phyloP scores from a whole-genome alignment of 2,113 vertebrate genomes.

The Propithecus coquereli region DNA sequence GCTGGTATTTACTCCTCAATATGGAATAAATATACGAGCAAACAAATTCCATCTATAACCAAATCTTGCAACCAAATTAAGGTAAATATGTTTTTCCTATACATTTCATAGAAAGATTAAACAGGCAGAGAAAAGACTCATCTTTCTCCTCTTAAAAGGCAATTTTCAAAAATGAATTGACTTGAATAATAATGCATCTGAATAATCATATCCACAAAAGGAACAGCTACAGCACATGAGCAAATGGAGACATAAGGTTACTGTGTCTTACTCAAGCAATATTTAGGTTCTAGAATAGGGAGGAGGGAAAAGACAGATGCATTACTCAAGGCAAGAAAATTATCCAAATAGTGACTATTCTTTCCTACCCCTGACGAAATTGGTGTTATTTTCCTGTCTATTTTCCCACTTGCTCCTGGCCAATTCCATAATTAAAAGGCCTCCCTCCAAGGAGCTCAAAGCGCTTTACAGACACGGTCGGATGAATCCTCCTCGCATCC shows the following conservation, averaged over 20 bases:
- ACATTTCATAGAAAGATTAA: background rate
- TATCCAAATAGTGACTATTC: background rate
- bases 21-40: background rate
- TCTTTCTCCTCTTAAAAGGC: background rate
- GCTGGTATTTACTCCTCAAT: background rate
- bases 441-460: constrained; percentile 7
- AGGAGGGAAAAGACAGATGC: constrained; percentile 3
- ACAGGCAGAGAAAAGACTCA: background rate
- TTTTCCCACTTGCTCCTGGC: constrained; percentile 19
- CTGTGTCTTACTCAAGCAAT: background rate
- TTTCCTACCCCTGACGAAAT: background rate
- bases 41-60: background rate
- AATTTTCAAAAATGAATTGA: constrained; percentile 36
- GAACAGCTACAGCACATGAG: background rate
- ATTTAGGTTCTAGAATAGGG: constrained; percentile 13
- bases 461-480: background rate
- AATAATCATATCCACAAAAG: background rate
- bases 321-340: constrained; percentile 22
- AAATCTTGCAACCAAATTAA: background rate
- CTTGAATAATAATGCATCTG: background rate
- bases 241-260: background rate
- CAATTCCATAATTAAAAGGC: constrained; percentile 51
- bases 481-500: constrained; percentile 29
- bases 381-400: background rate
- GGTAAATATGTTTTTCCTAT: background rate